phyloP scores from a whole-genome alignment of 2,888 invertebrate genomes.

The Cremastinae sp. region DNA sequence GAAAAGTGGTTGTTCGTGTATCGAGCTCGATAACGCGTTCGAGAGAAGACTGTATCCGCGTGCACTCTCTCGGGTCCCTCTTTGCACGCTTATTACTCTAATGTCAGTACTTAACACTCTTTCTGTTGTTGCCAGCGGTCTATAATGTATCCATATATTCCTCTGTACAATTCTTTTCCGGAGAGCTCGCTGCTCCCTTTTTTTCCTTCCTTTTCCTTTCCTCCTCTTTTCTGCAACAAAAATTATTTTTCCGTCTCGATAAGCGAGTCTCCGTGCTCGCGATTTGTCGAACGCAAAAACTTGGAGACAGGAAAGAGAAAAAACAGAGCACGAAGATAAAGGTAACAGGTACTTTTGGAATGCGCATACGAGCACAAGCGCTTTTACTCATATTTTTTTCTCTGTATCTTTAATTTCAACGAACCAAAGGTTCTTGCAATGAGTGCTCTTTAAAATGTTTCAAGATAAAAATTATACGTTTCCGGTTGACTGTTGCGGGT shows the following conservation, averaged over 20 bases:
- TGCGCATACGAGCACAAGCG: slow-evolving; percentile 11
- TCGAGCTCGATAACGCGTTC: slow-evolving; percentile 45
- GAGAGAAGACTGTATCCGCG: slow-evolving; percentile 55
- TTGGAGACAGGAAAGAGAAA: slow-evolving; percentile 7
- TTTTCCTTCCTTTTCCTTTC: not conserved
- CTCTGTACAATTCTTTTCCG: slow-evolving; percentile 19
- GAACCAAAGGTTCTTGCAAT: slow-evolving; percentile 15
- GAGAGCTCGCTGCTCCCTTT: slow-evolving; percentile 11
- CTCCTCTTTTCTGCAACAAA: not conserved
- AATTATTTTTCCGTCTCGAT: slow-evolving; percentile 4
- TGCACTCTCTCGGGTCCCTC: slow-evolving; percentile 68
- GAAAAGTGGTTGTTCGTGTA: slow-evolving; percentile 10
- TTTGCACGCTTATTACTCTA: slow-evolving; percentile 79
- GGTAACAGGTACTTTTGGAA: not conserved
- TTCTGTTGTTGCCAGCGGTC: slow-evolving; percentile 76
- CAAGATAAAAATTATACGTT: slow-evolving; percentile 14
- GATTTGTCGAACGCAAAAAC: slow-evolving; percentile 8
- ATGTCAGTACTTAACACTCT: slow-evolving; percentile 79
- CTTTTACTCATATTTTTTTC: not conserved
- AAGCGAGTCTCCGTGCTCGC: slow-evolving; percentile 27
- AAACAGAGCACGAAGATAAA: slow-evolving; percentile 7
- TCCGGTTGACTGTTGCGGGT: not conserved
- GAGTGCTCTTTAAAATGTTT: slow-evolving; percentile 11
- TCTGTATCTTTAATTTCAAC: not conserved
- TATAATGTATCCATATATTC: slow-evolving; percentile 55